Base-by-base conservation (phyloP, 2,888 invertebrate species). In the Apodemia mormo region DNA sequence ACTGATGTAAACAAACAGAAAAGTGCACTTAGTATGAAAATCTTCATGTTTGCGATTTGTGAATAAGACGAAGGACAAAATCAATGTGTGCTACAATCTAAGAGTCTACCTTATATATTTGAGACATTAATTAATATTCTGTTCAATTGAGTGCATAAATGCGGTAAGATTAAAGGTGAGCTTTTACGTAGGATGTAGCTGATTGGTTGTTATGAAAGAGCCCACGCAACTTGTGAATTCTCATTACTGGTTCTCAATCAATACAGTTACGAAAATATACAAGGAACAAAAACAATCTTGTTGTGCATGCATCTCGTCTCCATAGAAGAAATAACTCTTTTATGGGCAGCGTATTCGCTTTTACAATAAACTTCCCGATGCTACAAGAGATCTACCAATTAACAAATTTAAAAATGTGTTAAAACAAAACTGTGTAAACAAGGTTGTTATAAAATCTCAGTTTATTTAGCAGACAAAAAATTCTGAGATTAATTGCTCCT, bases 11-110 rank as follows among this genome's bases (percentile, higher is more conserved):
- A 68, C 8, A 73, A 6, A 37, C 66, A 45, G 9, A 72, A 22
- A n/a, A 72, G 40, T 7, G 45, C 66, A 22, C 72, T 12, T 9
- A 71, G 10, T 1, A 68, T 5, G 3, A 66, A 69, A 43, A 52
- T 52, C 52, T 52, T 52, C 52, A 52, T 52, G n/a, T 7, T 52
- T 14, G 7, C 52, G 30, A n/a, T 9, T 65, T 45, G n/a, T 43
- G 14, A n/a, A 52, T 68, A 6, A 52, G 49, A 29, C 52, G 10
- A 12, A 29, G 49, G 10, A 37, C 61, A 14, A 14, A 37, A 33
- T 5, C 14, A 33, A 61, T 61, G 14, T 61, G 61, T 14, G 61
- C 7, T 52, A 7, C 52, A 33, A 30, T 33, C 33, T 61, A 7
- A 61, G 14, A 61, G 14, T 61, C 7, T 37, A 61, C 61, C 61